Conservation (phyloP, 2,888 invertebrate genomes). For the Caenorhabditis sp. region DNA sequence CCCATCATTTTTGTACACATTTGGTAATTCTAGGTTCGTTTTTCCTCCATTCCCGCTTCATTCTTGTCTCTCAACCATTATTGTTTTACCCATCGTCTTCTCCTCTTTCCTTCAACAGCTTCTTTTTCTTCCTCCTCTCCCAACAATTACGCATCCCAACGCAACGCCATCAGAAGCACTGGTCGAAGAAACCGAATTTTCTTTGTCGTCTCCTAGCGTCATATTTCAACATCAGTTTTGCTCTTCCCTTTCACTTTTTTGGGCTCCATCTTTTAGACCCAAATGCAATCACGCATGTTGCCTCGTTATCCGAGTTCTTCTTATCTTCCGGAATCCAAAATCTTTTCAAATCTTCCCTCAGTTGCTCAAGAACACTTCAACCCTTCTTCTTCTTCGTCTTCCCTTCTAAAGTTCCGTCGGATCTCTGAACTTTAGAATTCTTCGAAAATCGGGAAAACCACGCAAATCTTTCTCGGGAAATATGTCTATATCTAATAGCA, state of each 20-base stretch:
- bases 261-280: not conserved
- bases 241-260: conserved; percentile 25
- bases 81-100: conserved; percentile 46
- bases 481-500: conserved; percentile 8
- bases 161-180: conserved; percentile 44
- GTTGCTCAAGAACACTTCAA: conserved; percentile 25
- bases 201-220: conserved; percentile 46
- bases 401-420: not conserved
- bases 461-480: not conserved
- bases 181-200: conserved; percentile 9
- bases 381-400: conserved; percentile 12
- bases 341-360: conserved; percentile 1
- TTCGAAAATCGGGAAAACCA: conserved; percentile 12
- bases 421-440: conserved; percentile 28
- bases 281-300: conserved; percentile 61
- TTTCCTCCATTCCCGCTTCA: conserved; percentile 15
- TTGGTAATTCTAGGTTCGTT: conserved; percentile 48
- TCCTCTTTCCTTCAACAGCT: conserved; percentile 19
- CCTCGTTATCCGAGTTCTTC: conserved; percentile 54
- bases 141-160: conserved; percentile 58
- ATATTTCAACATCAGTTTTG: conserved; percentile 54
- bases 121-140: conserved; percentile 31
- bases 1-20: conserved; percentile 12
- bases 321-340: conserved; percentile 45
- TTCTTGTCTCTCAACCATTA: conserved; percentile 28